phyloP scores from a whole-genome alignment of 2,797 vertebrate species.

The Trichosurus vulpecula region DNA sequence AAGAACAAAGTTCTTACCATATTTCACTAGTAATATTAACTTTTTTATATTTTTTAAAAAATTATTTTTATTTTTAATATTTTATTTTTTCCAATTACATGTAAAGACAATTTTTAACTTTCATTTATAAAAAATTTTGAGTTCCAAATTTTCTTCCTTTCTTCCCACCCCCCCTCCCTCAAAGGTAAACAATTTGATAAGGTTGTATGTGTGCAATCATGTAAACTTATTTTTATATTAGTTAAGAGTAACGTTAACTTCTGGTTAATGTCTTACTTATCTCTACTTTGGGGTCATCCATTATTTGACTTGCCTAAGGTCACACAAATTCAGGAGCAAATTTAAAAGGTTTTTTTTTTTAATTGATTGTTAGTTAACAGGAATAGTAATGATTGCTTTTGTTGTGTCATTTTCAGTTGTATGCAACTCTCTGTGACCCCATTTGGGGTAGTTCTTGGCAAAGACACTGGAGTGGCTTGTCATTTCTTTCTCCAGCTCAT shows the following conservation, averaged over 20 bases:
- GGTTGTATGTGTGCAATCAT: background rate
- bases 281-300: constrained; percentile 32
- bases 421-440: background rate
- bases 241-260: constrained; percentile 38
- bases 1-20: background rate
- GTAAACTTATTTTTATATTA: background rate
- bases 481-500: background rate
- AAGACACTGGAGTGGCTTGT: background rate
- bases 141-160: background rate
- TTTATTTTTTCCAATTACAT: background rate
- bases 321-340: constrained; percentile 40
- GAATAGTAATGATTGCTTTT: background rate
- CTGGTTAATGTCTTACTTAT: constrained; percentile 25
- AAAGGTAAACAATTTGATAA: background rate
- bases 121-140: background rate
- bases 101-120: background rate
- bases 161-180: accelerated
- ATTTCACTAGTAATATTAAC: background rate
- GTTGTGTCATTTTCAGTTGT: no score
- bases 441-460: background rate
- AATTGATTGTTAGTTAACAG: background rate
- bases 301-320: constrained; percentile 46
- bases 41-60: background rate
- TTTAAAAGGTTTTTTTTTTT: background rate
- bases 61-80: background rate